Conservation (phyloP, 2,797 vertebrate species). For the Ceryle rudis region DNA sequence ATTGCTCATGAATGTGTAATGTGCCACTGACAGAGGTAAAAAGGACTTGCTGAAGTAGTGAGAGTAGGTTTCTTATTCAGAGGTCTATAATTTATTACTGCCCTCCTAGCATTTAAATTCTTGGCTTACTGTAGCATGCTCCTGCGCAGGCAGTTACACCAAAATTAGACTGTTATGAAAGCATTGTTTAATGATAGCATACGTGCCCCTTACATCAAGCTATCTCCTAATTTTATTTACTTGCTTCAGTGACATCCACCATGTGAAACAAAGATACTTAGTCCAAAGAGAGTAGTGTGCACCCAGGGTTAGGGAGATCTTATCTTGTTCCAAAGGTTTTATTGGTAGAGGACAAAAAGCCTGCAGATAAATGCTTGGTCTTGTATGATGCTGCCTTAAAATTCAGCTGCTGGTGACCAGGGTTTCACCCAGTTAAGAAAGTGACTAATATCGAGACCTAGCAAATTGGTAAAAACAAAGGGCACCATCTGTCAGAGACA, state of each 20-base stretch:
- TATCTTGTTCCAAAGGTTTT: neutral
- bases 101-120: neutral
- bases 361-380: neutral
- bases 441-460: fast-evolving
- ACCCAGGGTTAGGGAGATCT: neutral
- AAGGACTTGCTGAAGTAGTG: neutral
- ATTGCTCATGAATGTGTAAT: neutral
- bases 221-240: neutral
- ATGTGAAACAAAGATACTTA: neutral
- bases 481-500: neutral
- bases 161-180: neutral
- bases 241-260: neutral
- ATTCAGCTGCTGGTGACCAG: neutral
- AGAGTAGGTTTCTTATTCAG: neutral
- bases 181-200: neutral
- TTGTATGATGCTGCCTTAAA: neutral
- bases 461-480: neutral
- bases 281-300: neutral
- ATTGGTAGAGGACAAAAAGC: neutral
- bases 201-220: neutral
- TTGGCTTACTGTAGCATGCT: neutral
- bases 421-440: neutral
- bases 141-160: neutral
- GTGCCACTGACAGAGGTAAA: neutral
- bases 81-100: neutral